These are phyloP conservation scores for Pterocles gutturalis DNA, from an alignment of 2,113 vertebrate species.

Conservation along the genomic window DNA sequence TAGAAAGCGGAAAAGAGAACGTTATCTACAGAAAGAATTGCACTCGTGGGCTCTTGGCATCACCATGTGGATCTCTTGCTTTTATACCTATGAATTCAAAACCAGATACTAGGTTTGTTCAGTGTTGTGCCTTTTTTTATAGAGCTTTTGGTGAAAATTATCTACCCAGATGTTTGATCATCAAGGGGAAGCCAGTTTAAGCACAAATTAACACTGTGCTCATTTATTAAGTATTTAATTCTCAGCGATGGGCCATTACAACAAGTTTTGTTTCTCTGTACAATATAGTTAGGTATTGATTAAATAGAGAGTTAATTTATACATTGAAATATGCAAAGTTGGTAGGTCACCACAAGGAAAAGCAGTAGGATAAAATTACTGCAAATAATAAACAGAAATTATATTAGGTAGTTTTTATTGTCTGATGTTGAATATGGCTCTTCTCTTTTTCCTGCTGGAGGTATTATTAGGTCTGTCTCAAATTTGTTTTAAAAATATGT, in stretches of 20 bases:
- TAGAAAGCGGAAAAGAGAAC: not conserved
- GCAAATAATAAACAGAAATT: not conserved
- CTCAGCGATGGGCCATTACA: conserved; percentile 42
- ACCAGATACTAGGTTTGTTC: conserved; percentile 47
- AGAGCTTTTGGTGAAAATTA: conserved; percentile 71
- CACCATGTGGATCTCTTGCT: not conserved
- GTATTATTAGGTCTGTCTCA: not conserved
- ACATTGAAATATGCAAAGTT: not conserved
- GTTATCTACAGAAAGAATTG: conserved; percentile 41
- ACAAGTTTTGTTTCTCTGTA: conserved; percentile 19
- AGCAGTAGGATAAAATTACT: not conserved
- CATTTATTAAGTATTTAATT: conserved; percentile 75
- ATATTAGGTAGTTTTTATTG: not conserved
- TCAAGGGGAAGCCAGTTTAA: conserved; percentile 61
- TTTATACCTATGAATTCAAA: conserved; percentile 39
- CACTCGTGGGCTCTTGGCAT: not conserved
- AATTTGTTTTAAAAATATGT: not conserved
- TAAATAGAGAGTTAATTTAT: not conserved
- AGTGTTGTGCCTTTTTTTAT: conserved; percentile 48
- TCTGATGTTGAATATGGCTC: not conserved
- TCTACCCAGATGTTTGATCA: conserved; percentile 74
- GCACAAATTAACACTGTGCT: conserved; percentile 61
- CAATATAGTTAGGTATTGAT: conserved; percentile 1
- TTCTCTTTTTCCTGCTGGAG: not conserved
- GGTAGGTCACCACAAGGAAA: not conserved